phyloP scores from a whole-genome alignment of 2,113 vertebrate genomes.

The Pluvianellus socialis region DNA sequence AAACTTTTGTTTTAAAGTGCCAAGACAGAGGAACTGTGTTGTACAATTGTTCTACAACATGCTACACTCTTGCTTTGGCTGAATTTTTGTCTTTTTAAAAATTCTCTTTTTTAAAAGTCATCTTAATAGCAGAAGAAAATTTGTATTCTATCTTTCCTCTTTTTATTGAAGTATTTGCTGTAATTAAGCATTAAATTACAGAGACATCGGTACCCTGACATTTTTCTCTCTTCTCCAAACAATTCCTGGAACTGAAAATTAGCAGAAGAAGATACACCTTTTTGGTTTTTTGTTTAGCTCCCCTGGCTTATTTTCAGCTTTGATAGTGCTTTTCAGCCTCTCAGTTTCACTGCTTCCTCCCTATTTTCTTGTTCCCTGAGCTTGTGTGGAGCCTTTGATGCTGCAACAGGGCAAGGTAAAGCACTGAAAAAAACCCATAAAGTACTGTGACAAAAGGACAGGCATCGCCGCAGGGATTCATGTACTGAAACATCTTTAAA shows the following conservation, averaged over 20 bases:
- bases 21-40: neutral
- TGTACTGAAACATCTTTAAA: neutral
- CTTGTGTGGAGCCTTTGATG: neutral
- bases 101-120: neutral
- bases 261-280: neutral
- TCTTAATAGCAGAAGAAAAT: neutral
- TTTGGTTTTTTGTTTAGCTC: neutral
- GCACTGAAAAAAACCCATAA: neutral
- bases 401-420: neutral
- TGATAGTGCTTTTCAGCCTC: neutral
- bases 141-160: neutral
- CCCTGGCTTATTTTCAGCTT: constrained; percentile 11
- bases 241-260: neutral
- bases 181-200: neutral
- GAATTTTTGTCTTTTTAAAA: neutral
- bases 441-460: neutral
- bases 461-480: neutral
- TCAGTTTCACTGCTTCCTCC: neutral
- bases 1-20: neutral
- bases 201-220: neutral
- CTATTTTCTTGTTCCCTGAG: neutral
- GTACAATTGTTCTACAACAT: neutral
- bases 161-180: neutral
- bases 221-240: neutral
- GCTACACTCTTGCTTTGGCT: neutral